These are phyloP conservation scores for Morus bassanus DNA, from an alignment of 2,797 vertebrate genomes.

Conservation along the genomic window DNA sequence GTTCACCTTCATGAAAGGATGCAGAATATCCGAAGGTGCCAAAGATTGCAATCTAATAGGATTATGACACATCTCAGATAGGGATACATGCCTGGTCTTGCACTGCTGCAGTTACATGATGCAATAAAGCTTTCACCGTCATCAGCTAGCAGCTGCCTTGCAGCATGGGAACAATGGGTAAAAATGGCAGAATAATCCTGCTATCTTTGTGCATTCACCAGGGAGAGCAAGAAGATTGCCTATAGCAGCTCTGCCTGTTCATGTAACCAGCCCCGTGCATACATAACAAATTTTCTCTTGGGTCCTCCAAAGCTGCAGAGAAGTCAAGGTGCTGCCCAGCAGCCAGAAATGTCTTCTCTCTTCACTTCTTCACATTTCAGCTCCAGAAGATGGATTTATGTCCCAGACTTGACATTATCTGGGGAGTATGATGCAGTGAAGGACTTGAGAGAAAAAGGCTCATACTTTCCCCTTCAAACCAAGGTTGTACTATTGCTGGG, in stretches of 20 bases:
- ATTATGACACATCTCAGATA: neutral
- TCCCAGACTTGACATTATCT: neutral
- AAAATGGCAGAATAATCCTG: neutral
- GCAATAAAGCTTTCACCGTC: neutral
- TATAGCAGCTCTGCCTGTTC: neutral
- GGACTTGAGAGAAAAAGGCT: neutral
- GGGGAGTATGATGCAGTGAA: neutral
- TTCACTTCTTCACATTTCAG: neutral
- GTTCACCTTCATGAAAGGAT: neutral
- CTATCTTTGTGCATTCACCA: neutral
- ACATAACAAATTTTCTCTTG: neutral
- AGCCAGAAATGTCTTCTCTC: neutral
- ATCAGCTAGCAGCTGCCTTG: neutral
- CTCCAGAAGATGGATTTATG: neutral
- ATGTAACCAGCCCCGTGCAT: neutral
- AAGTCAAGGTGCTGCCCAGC: neutral
- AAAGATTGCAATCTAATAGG: neutral
- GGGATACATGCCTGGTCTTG: neutral
- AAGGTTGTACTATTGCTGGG: neutral
- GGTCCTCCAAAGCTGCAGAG: neutral
- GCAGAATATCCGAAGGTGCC: neutral
- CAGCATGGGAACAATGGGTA: neutral
- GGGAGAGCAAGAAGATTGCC: neutral
- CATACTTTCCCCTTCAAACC: neutral
- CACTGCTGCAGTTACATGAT: neutral